Conservation (phyloP, 2,797 vertebrate genomes). For the Kryptolebias ocellatus region DNA sequence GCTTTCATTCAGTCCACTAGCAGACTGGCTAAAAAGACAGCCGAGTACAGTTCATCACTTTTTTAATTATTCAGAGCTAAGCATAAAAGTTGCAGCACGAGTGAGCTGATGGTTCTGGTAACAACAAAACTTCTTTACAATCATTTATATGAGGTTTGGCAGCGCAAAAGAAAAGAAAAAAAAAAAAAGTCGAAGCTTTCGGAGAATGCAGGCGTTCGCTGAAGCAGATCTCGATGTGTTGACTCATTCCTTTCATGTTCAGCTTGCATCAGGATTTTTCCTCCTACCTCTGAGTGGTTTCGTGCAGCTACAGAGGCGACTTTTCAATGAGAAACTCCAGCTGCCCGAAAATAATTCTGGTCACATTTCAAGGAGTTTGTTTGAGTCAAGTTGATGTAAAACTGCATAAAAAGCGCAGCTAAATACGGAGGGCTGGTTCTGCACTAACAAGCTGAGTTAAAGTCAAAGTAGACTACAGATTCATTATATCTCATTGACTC, state of each 20-base stretch:
- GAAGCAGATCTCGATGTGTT: slow-evolving; percentile 42
- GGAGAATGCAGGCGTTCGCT: slow-evolving; percentile 25
- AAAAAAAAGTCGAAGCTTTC: slow-evolving; percentile 22
- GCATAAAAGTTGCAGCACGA: slow-evolving; percentile 51
- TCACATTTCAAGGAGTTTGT: slow-evolving; percentile 14
- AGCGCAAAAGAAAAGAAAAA: slow-evolving; percentile 28
- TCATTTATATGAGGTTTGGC: slow-evolving; percentile 51
- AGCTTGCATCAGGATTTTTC: slow-evolving; percentile 45
- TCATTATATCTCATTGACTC: slow-evolving; percentile 36
- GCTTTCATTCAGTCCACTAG: slow-evolving; percentile 59
- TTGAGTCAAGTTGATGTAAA: slow-evolving; percentile 13
- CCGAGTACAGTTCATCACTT: slow-evolving; percentile 56
- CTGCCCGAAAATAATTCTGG: slow-evolving; percentile 3
- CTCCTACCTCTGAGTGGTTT: slow-evolving; percentile 24
- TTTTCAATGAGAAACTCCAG: slow-evolving; percentile 24
- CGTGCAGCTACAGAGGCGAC: slow-evolving; percentile 15
- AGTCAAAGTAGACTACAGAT: slow-evolving; percentile 31
- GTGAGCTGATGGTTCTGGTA: slow-evolving; percentile 42
- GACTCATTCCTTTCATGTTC: slow-evolving; percentile 55
- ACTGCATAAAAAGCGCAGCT: slow-evolving; percentile 24
- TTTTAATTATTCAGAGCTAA: slow-evolving; percentile 69
- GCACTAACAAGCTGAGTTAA: slow-evolving; percentile 19
- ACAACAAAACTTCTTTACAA: slow-evolving; percentile 46
- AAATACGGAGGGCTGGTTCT: slow-evolving; percentile 4
- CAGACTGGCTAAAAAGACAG: slow-evolving; percentile 59